A percentile compares a stretch with the other conserved stretches of the same genome.
phyloP scores from a whole-genome alignment of 1,140 invertebrate species.

The Scaptomyza pallida region DNA sequence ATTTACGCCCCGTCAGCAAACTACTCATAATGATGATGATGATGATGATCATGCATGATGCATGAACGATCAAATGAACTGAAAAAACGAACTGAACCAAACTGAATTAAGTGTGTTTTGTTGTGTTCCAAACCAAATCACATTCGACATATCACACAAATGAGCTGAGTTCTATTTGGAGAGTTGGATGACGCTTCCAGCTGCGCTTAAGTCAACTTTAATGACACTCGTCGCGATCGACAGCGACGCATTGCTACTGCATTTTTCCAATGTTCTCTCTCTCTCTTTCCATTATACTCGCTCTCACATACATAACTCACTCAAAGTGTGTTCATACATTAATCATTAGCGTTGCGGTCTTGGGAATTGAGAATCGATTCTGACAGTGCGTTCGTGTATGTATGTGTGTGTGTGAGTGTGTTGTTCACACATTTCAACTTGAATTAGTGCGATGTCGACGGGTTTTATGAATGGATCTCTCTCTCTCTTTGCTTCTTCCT shows the following conservation, averaged over 20 bases:
- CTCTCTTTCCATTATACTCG: too few species aligned
- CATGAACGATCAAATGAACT: slow-evolving; percentile 61
- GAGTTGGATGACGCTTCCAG: slow-evolving; percentile 49
- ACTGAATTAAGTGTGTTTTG: slow-evolving; percentile 36
- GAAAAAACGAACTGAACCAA: background rate
- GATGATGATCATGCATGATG: slow-evolving; percentile 58
- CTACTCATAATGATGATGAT: slow-evolving; percentile 16
- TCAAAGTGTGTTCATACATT: slow-evolving; percentile 70
- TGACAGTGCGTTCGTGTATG: background rate
- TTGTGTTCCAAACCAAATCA: slow-evolving; percentile 15
- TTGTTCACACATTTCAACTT: slow-evolving; percentile 79
- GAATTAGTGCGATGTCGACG: slow-evolving; percentile 63
- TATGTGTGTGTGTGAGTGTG: slow-evolving; percentile 49
- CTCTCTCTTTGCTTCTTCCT: background rate
- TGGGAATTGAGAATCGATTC: slow-evolving; percentile 12
- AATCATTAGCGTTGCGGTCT: slow-evolving; percentile 63
- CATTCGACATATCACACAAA: slow-evolving; percentile 55
- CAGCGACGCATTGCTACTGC: slow-evolving; percentile 68
- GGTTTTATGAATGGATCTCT: slow-evolving; percentile 68
- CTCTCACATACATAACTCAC: slow-evolving; percentile 27
- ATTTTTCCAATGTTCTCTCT: slow-evolving; percentile 38
- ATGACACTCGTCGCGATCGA: slow-evolving; percentile 76
- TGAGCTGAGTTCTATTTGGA: slow-evolving; percentile 33
- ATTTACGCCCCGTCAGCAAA: slow-evolving; percentile 63
- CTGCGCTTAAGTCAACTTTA: slow-evolving; percentile 74